phyloP scores from a whole-genome alignment of 1,140 invertebrate species.

The Atta colombica region DNA sequence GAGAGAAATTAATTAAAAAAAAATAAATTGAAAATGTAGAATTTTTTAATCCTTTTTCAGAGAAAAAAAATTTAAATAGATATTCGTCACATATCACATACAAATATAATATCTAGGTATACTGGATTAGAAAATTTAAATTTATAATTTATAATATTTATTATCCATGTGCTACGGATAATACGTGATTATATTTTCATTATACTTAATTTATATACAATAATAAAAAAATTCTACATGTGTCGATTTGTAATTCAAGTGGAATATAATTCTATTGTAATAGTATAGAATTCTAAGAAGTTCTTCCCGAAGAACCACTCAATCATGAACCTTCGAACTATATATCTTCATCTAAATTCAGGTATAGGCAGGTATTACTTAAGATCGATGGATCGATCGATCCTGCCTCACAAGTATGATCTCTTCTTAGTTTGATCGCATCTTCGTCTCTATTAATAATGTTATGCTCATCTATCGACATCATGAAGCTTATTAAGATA shows the following conservation, averaged over 20 bases:
- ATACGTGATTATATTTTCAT: constrained; percentile 16
- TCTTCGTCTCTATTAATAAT: constrained; percentile 28
- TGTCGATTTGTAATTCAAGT: constrained; percentile 16
- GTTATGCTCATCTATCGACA: constrained; percentile 26
- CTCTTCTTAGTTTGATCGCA: constrained; percentile 23
- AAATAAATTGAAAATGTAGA: background rate
- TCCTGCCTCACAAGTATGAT: constrained; percentile 1
- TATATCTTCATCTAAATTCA: constrained; percentile 53
- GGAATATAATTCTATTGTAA: constrained; percentile 26
- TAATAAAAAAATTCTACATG: background rate
- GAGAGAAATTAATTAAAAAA: background rate
- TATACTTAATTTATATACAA: constrained; percentile 34
- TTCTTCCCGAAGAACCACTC: constrained; percentile 21
- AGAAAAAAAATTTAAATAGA: background rate
- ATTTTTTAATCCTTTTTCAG: too few species aligned
- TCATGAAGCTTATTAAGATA: background rate
- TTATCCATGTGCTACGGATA: background rate
- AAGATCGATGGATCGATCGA: constrained; percentile 49
- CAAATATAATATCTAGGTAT: background rate
- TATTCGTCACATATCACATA: background rate
- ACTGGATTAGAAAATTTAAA: background rate
- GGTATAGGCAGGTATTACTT: constrained; percentile 42
- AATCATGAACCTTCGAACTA: constrained; percentile 35
- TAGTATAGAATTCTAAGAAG: constrained; percentile 41
- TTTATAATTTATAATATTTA: background rate